phyloP scores from a whole-genome alignment of 37 sponge, comb jelly and placozoan genomes.

The Ianthella basta region DNA sequence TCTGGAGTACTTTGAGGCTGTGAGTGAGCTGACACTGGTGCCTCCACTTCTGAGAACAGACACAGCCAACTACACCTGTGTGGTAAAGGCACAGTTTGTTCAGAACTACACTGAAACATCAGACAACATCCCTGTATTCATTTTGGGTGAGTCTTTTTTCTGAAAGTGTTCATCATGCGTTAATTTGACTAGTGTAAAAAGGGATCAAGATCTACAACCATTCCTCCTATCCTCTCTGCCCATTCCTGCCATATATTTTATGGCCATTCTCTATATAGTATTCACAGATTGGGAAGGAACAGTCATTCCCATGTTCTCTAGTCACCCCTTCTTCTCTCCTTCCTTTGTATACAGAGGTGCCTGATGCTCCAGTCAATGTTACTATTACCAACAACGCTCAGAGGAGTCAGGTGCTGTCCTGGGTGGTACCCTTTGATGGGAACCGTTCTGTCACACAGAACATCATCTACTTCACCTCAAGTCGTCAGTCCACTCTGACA shows the following conservation, averaged over 20 bases:
- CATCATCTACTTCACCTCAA: conserved; percentile 25
- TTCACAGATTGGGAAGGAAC: too few species aligned
- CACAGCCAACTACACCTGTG: conserved; percentile 72
- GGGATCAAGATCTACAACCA: neutral
- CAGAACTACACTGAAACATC: neutral
- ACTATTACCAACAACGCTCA: neutral
- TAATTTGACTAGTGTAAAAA: neutral
- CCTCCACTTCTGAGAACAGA: conserved; percentile 45
- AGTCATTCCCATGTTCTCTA: neutral
- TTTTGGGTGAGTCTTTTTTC: conserved; percentile 47
- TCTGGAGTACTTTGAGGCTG: conserved; percentile 36
- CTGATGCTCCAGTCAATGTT: conserved; percentile 55
- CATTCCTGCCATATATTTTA: too few species aligned
- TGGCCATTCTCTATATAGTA: too few species aligned
- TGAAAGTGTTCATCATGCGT: neutral
- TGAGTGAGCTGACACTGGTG: conserved; percentile 40
- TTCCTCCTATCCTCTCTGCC: neutral
- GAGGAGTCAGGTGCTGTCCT: conserved; percentile 40
- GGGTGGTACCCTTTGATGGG: conserved; percentile 62
- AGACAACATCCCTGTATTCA: conserved; percentile 24
- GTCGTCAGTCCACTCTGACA: neutral
- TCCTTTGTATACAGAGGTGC: conserved; percentile 61
- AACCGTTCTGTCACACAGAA: conserved; percentile 46
- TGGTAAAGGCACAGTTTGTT: conserved; percentile 31
- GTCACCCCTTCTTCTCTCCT: neutral